phyloP scores from a whole-genome alignment of 1,140 invertebrate species.

The Ylistrum balloti region DNA sequence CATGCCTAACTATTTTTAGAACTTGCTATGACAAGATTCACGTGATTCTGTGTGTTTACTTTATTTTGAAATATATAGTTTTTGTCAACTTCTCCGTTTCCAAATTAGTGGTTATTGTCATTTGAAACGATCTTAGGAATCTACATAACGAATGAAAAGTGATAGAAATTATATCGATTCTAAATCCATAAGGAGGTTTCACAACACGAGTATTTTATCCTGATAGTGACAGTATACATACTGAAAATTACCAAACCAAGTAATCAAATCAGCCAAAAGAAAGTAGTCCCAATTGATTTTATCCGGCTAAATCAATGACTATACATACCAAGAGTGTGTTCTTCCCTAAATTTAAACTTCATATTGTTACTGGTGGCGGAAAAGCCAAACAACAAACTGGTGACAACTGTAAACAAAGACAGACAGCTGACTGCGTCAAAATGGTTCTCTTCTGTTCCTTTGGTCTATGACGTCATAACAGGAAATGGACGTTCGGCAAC shows the following conservation, averaged over 20 bases:
- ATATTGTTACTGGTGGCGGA: constrained; percentile 60
- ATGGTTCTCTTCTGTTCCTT: constrained; percentile 15
- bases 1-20: background rate
- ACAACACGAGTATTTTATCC: too few relatives aligned
- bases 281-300: background rate
- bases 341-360: constrained; percentile 80
- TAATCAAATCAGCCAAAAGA: too few relatives aligned
- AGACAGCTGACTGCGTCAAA: constrained; percentile 41
- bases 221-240: too few relatives aligned
- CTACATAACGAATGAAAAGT: too few relatives aligned
- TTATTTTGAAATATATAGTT: background rate
- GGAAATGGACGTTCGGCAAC: background rate
- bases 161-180: too few relatives aligned
- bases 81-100: background rate
- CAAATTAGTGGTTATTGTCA: background rate
- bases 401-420: constrained; percentile 50
- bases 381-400: background rate
- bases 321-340: constrained; percentile 76
- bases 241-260: too few relatives aligned
- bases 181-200: too few relatives aligned
- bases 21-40: background rate
- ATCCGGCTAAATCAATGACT: background rate
- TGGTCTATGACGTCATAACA: constrained; percentile 32
- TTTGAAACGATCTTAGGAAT: too few relatives aligned
- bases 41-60: constrained; percentile 20